Percentiles rank a stretch among this genome's conserved stretches.
These are phyloP conservation scores for Lycodopsis pacificus DNA, from an alignment of 2,797 vertebrate species.

Conservation along the genomic window DNA sequence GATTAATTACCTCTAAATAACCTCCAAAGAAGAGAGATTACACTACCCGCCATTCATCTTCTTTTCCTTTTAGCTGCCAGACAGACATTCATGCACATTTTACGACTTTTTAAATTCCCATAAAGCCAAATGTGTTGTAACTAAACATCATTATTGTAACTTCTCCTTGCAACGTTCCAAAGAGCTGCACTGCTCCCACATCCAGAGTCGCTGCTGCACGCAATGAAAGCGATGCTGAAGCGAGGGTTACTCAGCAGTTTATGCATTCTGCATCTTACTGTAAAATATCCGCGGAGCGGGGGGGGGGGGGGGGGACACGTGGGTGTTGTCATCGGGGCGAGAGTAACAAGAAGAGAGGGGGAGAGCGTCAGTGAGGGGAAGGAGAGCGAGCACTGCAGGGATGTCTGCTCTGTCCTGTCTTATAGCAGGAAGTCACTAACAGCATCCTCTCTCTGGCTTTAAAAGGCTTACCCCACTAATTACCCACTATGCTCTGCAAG, in stretches of 20 bases:
- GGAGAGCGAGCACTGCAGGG: constrained; percentile 25
- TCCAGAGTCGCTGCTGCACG: not conserved
- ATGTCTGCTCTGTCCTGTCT: constrained; percentile 41
- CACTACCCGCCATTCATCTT: not conserved
- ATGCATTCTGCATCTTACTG: constrained; percentile 65
- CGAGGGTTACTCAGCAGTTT: constrained; percentile 67
- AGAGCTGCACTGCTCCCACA: not conserved
- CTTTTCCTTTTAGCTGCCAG: not conserved
- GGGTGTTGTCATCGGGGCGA: constrained; percentile 1
- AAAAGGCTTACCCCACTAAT: constrained; percentile 56
- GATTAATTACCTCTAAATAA: constrained; percentile 28
- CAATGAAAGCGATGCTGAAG: constrained; percentile 17
- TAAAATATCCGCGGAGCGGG: constrained; percentile 34
- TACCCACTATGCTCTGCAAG: constrained; percentile 29
- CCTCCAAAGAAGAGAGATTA: not conserved
- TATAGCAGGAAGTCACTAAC: constrained; percentile 71
- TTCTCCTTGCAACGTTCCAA: not conserved
- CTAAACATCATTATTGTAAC: not conserved
- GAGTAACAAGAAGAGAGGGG: not conserved
- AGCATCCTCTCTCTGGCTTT: constrained; percentile 70
- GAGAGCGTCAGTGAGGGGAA: constrained; percentile 19
- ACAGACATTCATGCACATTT: not conserved
- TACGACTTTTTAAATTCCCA: not conserved
- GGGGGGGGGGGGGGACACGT: constrained; percentile 10
- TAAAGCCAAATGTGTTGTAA: not conserved